These are phyloP conservation scores for Ailuropoda melanoleuca DNA, from an alignment of 2,113 vertebrate species.

Conservation along the genomic window DNA sequence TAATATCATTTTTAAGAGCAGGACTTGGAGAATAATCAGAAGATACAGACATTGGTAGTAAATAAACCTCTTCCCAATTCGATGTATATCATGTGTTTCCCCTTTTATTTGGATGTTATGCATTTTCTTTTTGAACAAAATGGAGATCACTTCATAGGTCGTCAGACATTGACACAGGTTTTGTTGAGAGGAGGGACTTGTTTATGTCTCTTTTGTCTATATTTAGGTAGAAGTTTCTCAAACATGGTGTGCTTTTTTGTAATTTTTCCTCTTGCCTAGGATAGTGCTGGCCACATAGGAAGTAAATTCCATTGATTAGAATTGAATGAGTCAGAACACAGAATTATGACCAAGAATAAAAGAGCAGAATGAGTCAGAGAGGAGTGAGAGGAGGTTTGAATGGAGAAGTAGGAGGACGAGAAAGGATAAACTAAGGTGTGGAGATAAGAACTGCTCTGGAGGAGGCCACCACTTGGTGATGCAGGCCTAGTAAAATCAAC, in stretches of 20 bases:
- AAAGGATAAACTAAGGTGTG: not conserved
- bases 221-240: conserved; percentile 32
- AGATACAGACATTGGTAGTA: not conserved
- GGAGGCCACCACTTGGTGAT: not conserved
- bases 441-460: not conserved
- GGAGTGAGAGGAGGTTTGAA: not conserved
- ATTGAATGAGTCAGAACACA: conserved; percentile 58
- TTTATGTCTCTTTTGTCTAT: not conserved
- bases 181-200: not conserved
- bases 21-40: conserved; percentile 39
- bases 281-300: not conserved
- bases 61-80: not conserved
- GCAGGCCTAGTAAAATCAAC: not conserved
- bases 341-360: conserved; percentile 48
- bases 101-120: not conserved
- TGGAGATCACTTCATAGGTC: not conserved
- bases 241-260: not conserved
- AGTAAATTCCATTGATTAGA: conserved; percentile 47
- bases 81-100: not conserved
- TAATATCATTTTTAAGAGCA: not conserved
- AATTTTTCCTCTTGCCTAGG: conserved; percentile 5
- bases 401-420: conserved; percentile 15
- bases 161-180: not conserved
- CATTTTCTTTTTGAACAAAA: conserved; percentile 40
- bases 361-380: conserved; percentile 47